phyloP scores from a whole-genome alignment of 92 coral and sea anemone genomes.

The Metridium senile region DNA sequence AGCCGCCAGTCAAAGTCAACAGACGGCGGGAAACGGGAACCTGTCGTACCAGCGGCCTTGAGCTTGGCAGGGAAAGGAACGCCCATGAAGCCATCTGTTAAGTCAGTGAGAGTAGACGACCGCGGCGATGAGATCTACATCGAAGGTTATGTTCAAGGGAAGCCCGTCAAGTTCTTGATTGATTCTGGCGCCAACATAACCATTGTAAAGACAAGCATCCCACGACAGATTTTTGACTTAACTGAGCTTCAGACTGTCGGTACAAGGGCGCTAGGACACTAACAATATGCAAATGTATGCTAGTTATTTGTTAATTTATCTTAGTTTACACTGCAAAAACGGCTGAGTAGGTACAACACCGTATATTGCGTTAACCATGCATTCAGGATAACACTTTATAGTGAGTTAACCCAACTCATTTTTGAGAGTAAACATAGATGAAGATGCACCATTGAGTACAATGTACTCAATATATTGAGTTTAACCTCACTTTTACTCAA shows the following conservation, averaged over 20 bases:
- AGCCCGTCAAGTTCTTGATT: slow-evolving; percentile 45
- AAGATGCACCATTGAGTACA: too few relatives aligned
- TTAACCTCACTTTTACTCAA: too few relatives aligned
- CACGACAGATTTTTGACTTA: slow-evolving; percentile 8
- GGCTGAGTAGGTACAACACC: too few relatives aligned
- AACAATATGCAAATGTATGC: too few relatives aligned
- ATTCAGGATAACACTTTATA: too few relatives aligned
- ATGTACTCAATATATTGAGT: too few relatives aligned
- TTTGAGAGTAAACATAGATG: too few relatives aligned
- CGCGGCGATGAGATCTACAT: slow-evolving; percentile 21
- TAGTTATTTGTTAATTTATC: too few relatives aligned
- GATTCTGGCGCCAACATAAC: slow-evolving; percentile 55
- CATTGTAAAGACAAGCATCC: slow-evolving; percentile 32
- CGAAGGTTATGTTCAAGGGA: slow-evolving; percentile 24
- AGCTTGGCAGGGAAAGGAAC: neutral
- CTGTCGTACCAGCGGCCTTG: slow-evolving; percentile 13
- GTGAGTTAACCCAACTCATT: too few relatives aligned
- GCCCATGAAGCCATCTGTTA: neutral
- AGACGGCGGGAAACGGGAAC: slow-evolving; percentile 12
- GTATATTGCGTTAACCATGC: too few relatives aligned
- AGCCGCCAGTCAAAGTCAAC: neutral
- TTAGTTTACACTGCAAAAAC: too few relatives aligned
- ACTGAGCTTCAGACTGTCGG: slow-evolving; percentile 7
- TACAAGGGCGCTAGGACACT: too few relatives aligned
- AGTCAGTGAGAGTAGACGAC: slow-evolving; percentile 5